These are phyloP conservation scores for Menidia beryllina DNA, from an alignment of 2,113 vertebrate species.

Conservation along the genomic window DNA sequence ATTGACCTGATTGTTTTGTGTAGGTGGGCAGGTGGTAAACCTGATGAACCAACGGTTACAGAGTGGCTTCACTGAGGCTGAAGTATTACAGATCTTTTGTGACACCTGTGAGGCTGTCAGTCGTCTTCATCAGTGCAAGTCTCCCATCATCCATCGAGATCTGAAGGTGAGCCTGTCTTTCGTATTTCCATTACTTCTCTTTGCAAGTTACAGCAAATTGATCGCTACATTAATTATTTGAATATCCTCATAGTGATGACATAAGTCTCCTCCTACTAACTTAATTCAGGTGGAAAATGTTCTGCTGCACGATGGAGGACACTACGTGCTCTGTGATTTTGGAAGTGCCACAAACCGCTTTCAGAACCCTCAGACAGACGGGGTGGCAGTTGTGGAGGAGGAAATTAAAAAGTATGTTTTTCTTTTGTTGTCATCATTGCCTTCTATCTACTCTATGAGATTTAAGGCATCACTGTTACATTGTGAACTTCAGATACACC, in stretches of 20 bases:
- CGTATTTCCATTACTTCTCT: neutral
- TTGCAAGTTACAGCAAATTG: neutral
- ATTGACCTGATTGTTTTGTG: constrained; percentile 2
- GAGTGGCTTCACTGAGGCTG: constrained; percentile 92
- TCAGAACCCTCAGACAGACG: constrained; percentile 94
- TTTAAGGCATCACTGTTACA: constrained; percentile 25
- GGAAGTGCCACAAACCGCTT: constrained; percentile 95
- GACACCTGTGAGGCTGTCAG: constrained; percentile 95
- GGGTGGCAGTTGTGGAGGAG: constrained; percentile 92
- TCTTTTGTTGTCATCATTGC: neutral
- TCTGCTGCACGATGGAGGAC: constrained; percentile 94
- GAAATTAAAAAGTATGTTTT: constrained; percentile 96
- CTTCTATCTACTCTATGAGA: neutral
- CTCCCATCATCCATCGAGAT: constrained; percentile 94
- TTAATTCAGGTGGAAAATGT: constrained; percentile 94
- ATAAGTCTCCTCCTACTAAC: constrained; percentile 6
- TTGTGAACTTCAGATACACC: constrained; percentile 88
- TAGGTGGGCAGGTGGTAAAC: constrained; percentile 97
- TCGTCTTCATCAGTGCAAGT: constrained; percentile 94
- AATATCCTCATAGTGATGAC: constrained; percentile 2
- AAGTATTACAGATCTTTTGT: constrained; percentile 96
- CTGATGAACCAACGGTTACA: constrained; percentile 97
- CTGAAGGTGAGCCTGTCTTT: constrained; percentile 85
- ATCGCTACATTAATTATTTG: neutral
- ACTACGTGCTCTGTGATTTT: constrained; percentile 98